Evolutionary conservation across 2,888 invertebrate species (phyloP), one percentile per base, ranked within the genome.

Genomic region (Dryocosmus kuriphilus): DNA sequence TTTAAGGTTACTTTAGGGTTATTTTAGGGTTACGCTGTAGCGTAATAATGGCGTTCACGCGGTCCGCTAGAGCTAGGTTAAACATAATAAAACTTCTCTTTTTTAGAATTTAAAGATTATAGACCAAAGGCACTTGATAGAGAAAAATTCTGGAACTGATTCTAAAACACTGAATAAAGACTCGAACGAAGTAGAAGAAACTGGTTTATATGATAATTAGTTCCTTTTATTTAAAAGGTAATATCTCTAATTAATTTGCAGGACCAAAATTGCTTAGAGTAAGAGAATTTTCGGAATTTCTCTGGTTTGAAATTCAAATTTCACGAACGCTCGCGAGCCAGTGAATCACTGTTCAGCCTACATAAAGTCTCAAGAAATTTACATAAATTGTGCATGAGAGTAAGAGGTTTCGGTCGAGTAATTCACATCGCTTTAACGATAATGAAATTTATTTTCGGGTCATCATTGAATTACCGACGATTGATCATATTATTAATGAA

Each of bases 221-320:
- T 51, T 51, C 46, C 30, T 71, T 51, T 46, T 71, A 71, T 71
- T 51, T 51, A n/a, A 11, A n/a, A 71, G 46, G 30, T 9, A n/a
- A 46, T 71, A 19, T 67, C n/a, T 51, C 27, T 46, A 46, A 51
- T 71, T 71, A 51, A 71, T 46, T 71, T 71, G 27, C n/a, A 46
- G 51, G 46, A 51, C 51, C 30, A 71, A 30, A 71, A 71, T 71
- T 71, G 30, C 71, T 51, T 71, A 71, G 67, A 67, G 30, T 71
- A n/a, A 51, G 71, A 71, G 19, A 30, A 71, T 71, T 71, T 30
- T 16, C 46, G 11, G 19, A 51, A 71, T 51, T 30, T 71, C 30
- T 71, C 30, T 46, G n/a, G 51, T 71, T 71, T 71, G 30, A 51
- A 71, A 71, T 71, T 71, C n/a, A 71, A 71, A 71, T 71, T 51